Percentiles rank a stretch among this genome's conserved stretches.
These are phyloP conservation scores for Suncus etruscus DNA, from an alignment of 2,113 vertebrate genomes.

Conservation along the genomic window DNA sequence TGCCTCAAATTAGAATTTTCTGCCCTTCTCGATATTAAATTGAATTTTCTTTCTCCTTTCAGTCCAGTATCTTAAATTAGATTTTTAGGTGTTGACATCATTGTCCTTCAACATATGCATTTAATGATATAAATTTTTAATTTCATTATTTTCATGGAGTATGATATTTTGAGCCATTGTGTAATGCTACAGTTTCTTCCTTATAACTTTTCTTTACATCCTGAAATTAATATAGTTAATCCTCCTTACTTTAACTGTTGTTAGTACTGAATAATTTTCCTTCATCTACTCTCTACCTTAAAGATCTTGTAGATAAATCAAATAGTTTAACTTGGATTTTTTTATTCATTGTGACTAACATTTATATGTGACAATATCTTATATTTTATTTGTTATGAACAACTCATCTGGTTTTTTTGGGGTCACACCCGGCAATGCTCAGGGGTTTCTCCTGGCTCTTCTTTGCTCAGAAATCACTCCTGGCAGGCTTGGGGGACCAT, in stretches of 20 bases:
- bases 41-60: background rate
- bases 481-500: no score
- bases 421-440: no score
- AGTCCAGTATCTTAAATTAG: background rate
- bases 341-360: background rate
- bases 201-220: no score
- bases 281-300: background rate
- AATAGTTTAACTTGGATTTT: background rate
- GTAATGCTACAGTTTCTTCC: no score
- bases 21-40: background rate
- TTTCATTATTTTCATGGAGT: background rate
- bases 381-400: no score
- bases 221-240: background rate
- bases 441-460: no score
- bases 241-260: background rate
- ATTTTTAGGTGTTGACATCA: background rate
- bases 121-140: background rate
- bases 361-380: background rate
- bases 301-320: background rate
- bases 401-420: no score
- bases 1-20: background rate
- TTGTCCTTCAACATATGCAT: background rate
- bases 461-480: no score
- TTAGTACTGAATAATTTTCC: background rate
- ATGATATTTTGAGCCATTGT: no score